Conservation (phyloP, 2,113 vertebrate species). For the Chaetodon trifascialis region DNA sequence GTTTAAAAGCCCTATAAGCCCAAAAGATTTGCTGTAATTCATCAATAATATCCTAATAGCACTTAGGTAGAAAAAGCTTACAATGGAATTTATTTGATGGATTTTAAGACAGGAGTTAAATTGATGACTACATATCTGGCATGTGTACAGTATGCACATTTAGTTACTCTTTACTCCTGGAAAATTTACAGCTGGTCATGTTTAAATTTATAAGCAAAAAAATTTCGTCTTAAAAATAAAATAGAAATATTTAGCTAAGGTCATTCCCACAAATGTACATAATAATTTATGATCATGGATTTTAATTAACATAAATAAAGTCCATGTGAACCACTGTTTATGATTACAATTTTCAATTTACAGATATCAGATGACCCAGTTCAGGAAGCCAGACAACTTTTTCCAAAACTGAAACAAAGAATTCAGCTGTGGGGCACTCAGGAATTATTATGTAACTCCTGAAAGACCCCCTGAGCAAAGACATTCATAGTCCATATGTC, state of each 20-base stretch:
- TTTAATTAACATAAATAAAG: background rate
- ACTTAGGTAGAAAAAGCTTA: too few relatives aligned
- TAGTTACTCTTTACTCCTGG: too few relatives aligned
- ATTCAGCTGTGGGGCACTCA: background rate
- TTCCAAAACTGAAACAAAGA: background rate
- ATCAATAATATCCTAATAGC: too few relatives aligned
- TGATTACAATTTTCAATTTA: background rate
- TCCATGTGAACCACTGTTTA: background rate
- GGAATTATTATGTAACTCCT: conserved; percentile 8
- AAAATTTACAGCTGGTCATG: too few relatives aligned
- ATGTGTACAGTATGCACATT: too few relatives aligned
- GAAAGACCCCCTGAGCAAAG: conserved; percentile 9
- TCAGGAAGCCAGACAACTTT: background rate
- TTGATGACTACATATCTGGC: too few relatives aligned
- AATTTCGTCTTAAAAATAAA: background rate
- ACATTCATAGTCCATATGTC: conserved; percentile 24
- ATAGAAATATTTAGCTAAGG: background rate
- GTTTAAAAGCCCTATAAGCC: background rate
- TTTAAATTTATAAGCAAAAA: too few relatives aligned
- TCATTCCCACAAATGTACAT: background rate
- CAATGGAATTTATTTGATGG: too few relatives aligned
- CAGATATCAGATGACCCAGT: background rate
- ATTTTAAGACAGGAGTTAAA: too few relatives aligned
- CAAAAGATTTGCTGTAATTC: background rate
- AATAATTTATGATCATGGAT: background rate